Percentiles rank a stretch among this genome's conserved stretches.
phyloP scores from a whole-genome alignment of 2,113 vertebrate species.

The Microtus ochrogaster region DNA sequence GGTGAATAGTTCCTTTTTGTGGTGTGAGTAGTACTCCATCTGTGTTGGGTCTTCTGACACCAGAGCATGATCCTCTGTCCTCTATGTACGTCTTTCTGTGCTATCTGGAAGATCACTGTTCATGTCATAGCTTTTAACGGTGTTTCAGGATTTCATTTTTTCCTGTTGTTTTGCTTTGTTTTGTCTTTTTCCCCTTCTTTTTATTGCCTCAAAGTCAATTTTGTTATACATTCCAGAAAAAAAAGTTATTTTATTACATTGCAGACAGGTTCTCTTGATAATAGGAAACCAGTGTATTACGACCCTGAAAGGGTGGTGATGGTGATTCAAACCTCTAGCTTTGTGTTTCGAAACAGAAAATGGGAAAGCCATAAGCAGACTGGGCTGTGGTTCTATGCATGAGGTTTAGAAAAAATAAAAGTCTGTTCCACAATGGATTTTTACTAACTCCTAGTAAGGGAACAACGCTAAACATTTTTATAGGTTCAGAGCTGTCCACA shows the following conservation, averaged over 20 bases:
- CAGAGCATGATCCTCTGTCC: not conserved
- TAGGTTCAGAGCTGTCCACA: not conserved
- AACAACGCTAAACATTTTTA: conserved; percentile 4
- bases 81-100: not conserved
- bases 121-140: rapidly evolving
- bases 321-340: conserved; percentile 11
- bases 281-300: conserved; percentile 51
- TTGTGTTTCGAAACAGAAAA: conserved; percentile 59
- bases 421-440: conserved; percentile 31
- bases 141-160: conserved; percentile 12
- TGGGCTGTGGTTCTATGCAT: not conserved
- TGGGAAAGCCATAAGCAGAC: not conserved
- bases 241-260: conserved; percentile 59
- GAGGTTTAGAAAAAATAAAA: conserved; percentile 42
- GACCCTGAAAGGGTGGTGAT: conserved; percentile 43
- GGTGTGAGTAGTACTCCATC: not conserved
- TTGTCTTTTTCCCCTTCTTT: not conserved
- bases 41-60: conserved; percentile 46
- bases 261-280: conserved; percentile 55
- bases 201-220: conserved; percentile 50
- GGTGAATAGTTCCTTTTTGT: not conserved
- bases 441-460: not conserved
- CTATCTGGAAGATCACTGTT: conserved; percentile 42
- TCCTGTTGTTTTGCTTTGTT: not conserved
- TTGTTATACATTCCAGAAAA: conserved; percentile 27